Evolutionary conservation across 2,888 invertebrate species (phyloP).

Genomic region (Meghimatium bilineatum): DNA sequence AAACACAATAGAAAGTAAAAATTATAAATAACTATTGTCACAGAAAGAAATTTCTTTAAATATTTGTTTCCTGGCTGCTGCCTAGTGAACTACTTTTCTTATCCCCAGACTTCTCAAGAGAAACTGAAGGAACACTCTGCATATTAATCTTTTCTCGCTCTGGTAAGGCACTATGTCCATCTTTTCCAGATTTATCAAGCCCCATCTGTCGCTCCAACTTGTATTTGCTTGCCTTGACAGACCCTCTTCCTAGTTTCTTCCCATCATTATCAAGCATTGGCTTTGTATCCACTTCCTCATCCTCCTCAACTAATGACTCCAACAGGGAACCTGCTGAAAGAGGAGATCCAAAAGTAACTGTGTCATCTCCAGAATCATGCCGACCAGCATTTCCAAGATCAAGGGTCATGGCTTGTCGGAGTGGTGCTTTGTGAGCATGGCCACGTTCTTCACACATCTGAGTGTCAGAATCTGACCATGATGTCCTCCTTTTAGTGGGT

Average conservation of each 20-base stretch:
- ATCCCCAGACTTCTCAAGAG: not conserved
- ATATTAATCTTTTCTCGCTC: constrained; percentile 27
- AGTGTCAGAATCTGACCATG: constrained; percentile 46
- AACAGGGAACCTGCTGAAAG: not conserved
- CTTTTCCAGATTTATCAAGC: constrained; percentile 19
- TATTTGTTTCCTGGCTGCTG: constrained; percentile 2
- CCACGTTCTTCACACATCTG: constrained; percentile 40
- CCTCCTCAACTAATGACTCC: constrained; percentile 48
- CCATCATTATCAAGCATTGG: constrained; percentile 25
- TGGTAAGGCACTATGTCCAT: not conserved
- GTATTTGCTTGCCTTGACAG: constrained; percentile 6
- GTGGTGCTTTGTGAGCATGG: not conserved
- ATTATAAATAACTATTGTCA: not conserved
- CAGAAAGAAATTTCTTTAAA: not conserved
- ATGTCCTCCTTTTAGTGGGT: constrained; percentile 16
- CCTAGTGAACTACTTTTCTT: not conserved
- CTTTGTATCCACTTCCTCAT: constrained; percentile 16
- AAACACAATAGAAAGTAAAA: no score
- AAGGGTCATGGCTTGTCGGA: constrained; percentile 43
- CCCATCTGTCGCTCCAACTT: constrained; percentile 40
- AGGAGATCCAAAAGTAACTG: not conserved
- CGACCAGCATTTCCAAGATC: constrained; percentile 36
- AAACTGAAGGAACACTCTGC: constrained; percentile 29
- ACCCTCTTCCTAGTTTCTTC: not conserved
- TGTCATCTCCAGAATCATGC: not conserved